Base-by-base conservation (phyloP, 2,113 vertebrate species). In the Gymnarchus niloticus region DNA sequence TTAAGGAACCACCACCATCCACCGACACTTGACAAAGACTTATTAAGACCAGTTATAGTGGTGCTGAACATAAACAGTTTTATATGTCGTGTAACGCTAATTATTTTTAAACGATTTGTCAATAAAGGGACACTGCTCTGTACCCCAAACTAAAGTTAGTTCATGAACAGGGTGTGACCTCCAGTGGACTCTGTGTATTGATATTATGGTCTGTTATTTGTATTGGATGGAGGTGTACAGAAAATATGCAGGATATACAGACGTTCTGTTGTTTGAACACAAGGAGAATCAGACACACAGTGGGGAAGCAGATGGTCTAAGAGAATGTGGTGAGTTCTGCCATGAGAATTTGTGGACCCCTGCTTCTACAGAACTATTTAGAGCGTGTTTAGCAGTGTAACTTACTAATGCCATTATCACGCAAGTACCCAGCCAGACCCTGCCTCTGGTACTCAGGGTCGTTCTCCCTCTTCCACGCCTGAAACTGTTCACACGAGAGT, bases 371-470 rank as follows among this genome's bases (percentile, higher is more conserved):
- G 44, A 4, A 21, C n/a, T n/a, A 21, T 8, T 28, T 25, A 28
- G 3, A 25, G 3, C 3, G 2, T 8, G 0, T 6, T 3, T 3
- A 1, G 3, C 6, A 3, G 2, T 21, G 12, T 28, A 65, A 86
- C 95, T 95, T 89, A 97, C 97, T 96, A 87, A 98, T 97, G 85
- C 97, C 96, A 19, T 97, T 97, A 90, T 97, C 97, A 49, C 95
- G 93, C 88, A 98, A 93, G 14, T 96, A 97, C 21, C 96, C 95
- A 0, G 97, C 96, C 89, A 97, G 90, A 19, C 97, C 96, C 86
- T 96, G 96, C 3, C 87, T 94, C 92, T 97, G 97, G 88, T 97
- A 97, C 83, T 97, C 96, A 0, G 97, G 96, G 83, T 97, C 97
- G 2, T 97, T 97, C 81, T 95, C 96, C 80, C 96, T 91, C 92